These are phyloP conservation scores for Podarcis lilfordi DNA, from an alignment of 2,797 vertebrate genomes.

Conservation along the genomic window DNA sequence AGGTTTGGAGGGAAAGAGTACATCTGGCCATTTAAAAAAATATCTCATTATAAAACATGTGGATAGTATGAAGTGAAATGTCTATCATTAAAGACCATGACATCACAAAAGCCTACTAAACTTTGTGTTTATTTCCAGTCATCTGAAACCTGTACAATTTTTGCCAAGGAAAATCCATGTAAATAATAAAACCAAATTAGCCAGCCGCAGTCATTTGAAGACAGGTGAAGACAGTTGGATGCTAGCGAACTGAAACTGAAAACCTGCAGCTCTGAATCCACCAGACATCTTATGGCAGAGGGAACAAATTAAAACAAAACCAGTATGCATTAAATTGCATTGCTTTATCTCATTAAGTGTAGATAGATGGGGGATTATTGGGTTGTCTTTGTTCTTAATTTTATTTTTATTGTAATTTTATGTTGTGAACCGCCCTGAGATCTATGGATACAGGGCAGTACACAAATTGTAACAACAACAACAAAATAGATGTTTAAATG, in stretches of 20 bases:
- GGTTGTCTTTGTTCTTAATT: too few relatives aligned
- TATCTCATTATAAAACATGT: too few relatives aligned
- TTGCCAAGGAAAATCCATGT: constrained; percentile 14
- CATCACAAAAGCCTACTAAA: background rate
- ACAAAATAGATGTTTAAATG: background rate
- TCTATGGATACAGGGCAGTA: too few relatives aligned
- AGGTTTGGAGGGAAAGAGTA: too few relatives aligned
- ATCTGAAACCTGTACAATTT: constrained; percentile 47
- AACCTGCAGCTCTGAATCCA: background rate
- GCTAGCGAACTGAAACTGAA: background rate
- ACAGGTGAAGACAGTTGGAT: background rate
- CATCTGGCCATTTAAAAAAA: too few relatives aligned
- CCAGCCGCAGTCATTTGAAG: constrained; percentile 38
- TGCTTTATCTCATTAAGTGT: constrained; percentile 9
- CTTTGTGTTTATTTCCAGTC: constrained; percentile 1
- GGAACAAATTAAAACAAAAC: constrained; percentile 39
- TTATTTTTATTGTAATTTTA: too few relatives aligned
- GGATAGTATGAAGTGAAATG: too few relatives aligned
- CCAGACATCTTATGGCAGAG: background rate
- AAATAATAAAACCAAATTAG: constrained; percentile 36
- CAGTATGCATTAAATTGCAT: background rate
- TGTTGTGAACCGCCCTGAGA: too few relatives aligned
- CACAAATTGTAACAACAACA: too few relatives aligned
- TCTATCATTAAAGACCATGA: rapidly evolving
- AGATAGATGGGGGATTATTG: background rate